Percentiles rank a stretch among this genome's conserved stretches.
Evolutionary conservation across 2,888 invertebrate species (phyloP).

Genomic region (Drosophila rellima): DNA sequence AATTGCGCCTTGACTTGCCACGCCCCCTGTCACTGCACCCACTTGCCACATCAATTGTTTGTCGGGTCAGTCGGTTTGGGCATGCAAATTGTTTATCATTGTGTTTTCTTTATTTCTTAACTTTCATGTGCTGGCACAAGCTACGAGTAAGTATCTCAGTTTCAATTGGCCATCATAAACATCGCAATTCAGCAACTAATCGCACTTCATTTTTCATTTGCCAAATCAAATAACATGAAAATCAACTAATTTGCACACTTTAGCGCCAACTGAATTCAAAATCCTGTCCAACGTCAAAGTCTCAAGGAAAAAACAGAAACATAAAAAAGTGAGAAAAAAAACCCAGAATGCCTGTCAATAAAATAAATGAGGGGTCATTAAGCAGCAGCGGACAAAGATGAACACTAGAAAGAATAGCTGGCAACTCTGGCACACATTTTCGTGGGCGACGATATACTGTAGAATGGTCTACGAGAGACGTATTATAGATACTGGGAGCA

Average conservation of each 20-base stretch:
- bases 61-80: background rate
- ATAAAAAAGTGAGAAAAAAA: slow-evolving; percentile 2
- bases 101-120: background rate
- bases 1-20: background rate
- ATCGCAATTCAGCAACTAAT: slow-evolving; percentile 36
- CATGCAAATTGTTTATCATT: slow-evolving; percentile 15
- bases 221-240: slow-evolving; percentile 67
- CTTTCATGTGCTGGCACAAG: background rate
- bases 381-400: slow-evolving; percentile 54
- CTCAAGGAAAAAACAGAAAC: slow-evolving; percentile 9
- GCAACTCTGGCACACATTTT: background rate
- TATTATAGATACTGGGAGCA: background rate
- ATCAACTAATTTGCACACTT: slow-evolving; percentile 75
- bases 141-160: background rate
- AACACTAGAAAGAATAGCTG: slow-evolving; percentile 58
- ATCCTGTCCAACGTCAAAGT: slow-evolving; percentile 9
- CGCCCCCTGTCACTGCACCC: background rate
- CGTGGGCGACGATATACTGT: background rate
- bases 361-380: slow-evolving; percentile 74
- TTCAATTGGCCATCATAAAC: slow-evolving; percentile 43
- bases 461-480: background rate
- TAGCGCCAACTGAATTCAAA: slow-evolving; percentile 48
- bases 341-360: slow-evolving; percentile 61
- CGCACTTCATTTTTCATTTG: slow-evolving; percentile 50
- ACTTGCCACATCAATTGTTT: slow-evolving; percentile 4